Conservation (phyloP, 2,113 vertebrate species). For the Callaeas wilsoni region DNA sequence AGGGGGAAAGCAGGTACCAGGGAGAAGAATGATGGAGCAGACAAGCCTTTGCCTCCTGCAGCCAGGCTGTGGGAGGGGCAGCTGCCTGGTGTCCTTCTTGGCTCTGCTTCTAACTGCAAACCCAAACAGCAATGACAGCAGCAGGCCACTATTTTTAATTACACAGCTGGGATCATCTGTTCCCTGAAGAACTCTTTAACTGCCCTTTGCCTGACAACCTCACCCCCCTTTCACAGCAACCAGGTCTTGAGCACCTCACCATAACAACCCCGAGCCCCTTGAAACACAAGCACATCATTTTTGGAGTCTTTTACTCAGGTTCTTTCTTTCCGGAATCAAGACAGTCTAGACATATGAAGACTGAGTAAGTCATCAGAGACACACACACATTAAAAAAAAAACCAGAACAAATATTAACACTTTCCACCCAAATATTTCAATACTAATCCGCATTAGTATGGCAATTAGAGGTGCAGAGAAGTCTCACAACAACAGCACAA, state of each 20-base stretch:
- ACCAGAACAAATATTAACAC: background rate
- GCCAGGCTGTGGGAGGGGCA: background rate
- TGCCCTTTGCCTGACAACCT: background rate
- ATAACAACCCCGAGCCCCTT: background rate
- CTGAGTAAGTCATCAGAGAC: background rate
- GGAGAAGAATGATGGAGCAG: background rate
- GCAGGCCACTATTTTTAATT: conserved; percentile 41
- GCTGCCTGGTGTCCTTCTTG: background rate
- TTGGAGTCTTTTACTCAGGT: background rate
- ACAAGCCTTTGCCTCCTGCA: background rate
- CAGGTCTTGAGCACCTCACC: background rate
- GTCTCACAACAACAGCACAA: background rate
- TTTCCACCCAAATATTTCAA: background rate
- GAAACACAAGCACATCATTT: background rate
- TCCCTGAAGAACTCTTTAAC: conserved; percentile 41
- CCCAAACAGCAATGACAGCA: background rate
- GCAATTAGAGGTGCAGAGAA: background rate
- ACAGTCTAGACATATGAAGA: background rate
- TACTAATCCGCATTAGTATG: background rate
- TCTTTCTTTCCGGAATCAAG: background rate
- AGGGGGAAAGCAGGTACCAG: background rate
- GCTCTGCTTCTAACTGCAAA: background rate
- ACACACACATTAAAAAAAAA: background rate
- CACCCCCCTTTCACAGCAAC: background rate
- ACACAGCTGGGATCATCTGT: background rate